Evolutionary conservation across 2,113 vertebrate genomes (phyloP), one percentile per base, ranked within the genome.

Genomic region (Rhinichthys klamathensis): DNA sequence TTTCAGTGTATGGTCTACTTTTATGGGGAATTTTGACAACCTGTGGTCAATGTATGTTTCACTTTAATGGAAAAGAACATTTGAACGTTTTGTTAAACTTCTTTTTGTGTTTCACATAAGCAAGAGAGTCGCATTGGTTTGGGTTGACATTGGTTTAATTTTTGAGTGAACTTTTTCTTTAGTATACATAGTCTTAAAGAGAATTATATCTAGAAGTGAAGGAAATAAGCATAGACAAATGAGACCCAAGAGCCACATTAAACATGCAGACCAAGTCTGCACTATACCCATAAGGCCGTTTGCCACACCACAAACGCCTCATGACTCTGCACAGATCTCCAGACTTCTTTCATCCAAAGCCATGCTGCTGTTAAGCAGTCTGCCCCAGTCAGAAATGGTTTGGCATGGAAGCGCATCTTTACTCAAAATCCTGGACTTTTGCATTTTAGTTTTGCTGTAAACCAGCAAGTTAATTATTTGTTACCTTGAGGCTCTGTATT

Each of bases 361-460:
- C 76, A 61, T 60, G 35, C 23, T 18, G 23, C 2, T 8, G 12
- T 79, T 58, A 25, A 79, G 35, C 4, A 9, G 54, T 79, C 56
- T 44, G 56, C 3, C 51, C 61, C 2, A 25, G 41, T 25, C 41
- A 49, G 41, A 44, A 15, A 25, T 16, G 76, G 76, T 79, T 79
- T 79, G 76, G 76, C 56, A 60, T 18, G 30, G 75, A 27, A 77
- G 75, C 27, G 3, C 25, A 38, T 79, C 76, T 78, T 78, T 15
- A 38, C 30, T 78, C 51, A 78, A 58, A n/a, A 58, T 56, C 18
- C 23, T 23, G 21, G 30, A 78, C 75, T 78, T 60, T 79, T 6
- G n/a, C 35, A 13, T 61, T 79, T n/a, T n/a, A 18, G 4, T 61
- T 61, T 61, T 56, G 76, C 76, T 44, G 56, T 44, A 44, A 41